Evolutionary conservation across 2,888 invertebrate genomes (phyloP).

Genomic region (Eurois occulta): DNA sequence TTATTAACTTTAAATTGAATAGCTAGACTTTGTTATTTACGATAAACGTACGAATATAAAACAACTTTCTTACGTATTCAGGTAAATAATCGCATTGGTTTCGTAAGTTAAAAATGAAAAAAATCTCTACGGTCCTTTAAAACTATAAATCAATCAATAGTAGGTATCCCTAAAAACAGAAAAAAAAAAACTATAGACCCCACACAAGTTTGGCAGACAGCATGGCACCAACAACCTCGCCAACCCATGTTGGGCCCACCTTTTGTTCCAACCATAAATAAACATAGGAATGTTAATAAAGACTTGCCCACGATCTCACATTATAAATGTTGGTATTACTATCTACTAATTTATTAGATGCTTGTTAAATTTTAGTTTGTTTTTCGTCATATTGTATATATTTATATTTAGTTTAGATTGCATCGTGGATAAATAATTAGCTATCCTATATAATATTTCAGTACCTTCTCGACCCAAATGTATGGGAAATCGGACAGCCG

Average conservation of each 20-base stretch:
- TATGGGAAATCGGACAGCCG: not conserved
- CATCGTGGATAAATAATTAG: not conserved
- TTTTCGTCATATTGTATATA: not conserved
- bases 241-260: conserved; percentile 53
- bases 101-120: not conserved
- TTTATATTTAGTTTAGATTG: too few relatives aligned
- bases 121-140: conserved; percentile 1
- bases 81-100: not conserved
- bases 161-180: conserved; percentile 38
- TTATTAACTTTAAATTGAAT: not conserved
- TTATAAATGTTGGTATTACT: not conserved
- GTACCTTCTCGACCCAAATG: not conserved
- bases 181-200: conserved; percentile 63
- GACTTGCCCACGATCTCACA: not conserved
- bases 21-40: not conserved
- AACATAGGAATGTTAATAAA: conserved; percentile 51
- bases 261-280: conserved; percentile 63
- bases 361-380: not conserved
- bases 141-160: conserved; percentile 62
- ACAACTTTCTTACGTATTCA: not conserved
- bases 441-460: not conserved
- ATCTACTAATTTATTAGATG: not conserved
- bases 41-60: not conserved
- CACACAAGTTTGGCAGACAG: conserved; percentile 74
- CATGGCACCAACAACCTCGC: conserved; percentile 70